Conservation (phyloP, 2,113 vertebrate genomes). For the Oreocharis arfaki region DNA sequence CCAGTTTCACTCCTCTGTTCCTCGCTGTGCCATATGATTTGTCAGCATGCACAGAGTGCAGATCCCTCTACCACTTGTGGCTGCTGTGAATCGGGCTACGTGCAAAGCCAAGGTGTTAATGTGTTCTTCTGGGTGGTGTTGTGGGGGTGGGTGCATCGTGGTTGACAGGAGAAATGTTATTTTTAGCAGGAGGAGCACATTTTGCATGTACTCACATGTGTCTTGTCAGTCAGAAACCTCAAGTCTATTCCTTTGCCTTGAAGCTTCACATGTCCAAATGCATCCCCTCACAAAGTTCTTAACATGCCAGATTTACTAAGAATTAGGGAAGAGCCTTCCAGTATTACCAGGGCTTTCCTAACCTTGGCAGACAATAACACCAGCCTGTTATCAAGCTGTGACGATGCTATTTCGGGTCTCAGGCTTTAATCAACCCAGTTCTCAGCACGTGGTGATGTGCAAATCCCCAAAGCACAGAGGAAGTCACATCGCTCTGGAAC, state of each 20-base stretch:
- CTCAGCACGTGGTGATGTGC: background rate
- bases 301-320: background rate
- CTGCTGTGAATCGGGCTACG: constrained; percentile 63
- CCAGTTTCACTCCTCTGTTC: constrained; percentile 67
- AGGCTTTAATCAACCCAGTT: background rate
- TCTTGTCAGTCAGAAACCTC: constrained; percentile 66
- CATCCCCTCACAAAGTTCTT: constrained; percentile 13
- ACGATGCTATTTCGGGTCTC: background rate
- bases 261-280: constrained; percentile 52
- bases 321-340: background rate
- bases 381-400: background rate
- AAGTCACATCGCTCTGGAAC: accelerated
- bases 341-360: background rate
- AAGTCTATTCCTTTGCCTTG: constrained; percentile 48
- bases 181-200: constrained; percentile 65
- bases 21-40: constrained; percentile 58
- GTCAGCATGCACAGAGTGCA: constrained; percentile 59
- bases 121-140: constrained; percentile 68
- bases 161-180: constrained; percentile 64
- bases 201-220: constrained; percentile 68
- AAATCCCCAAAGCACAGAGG: background rate
- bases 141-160: constrained; percentile 58
- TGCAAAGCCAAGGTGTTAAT: constrained; percentile 66
- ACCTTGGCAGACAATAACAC: background rate
- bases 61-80: constrained; percentile 66